Base-by-base conservation (phyloP, 1,140 invertebrate species). In the Streblospio benedicti region DNA sequence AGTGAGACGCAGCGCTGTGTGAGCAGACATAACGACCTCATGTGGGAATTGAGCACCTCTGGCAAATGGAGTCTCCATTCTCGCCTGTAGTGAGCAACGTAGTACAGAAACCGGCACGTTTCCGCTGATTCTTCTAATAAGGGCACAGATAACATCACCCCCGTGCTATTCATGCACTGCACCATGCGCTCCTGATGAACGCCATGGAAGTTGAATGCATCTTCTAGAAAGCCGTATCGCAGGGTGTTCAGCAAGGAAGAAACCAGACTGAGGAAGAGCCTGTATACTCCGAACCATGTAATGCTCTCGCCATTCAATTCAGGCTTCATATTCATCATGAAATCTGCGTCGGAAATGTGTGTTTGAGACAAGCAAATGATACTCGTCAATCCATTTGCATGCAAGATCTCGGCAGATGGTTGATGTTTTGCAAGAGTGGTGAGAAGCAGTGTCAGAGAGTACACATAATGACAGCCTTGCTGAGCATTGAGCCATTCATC, bases 171-270 rank as follows among this genome's bases (percentile, higher is more conserved):
- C 41, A 45, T 43, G 41, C 69, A 68, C 70, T 70, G 67, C 47
- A 71, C 66, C 54, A 76, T 59, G 31, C 72, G 62, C 30, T 77
- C 76, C 57, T 76, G 71, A 53, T 77, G 74, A 50, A 71, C 70
- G 4, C 75, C 76, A 16, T 74, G 64, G 60, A 78, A 74, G 62
- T 74, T 72, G 41, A 77, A 67, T 41, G 72, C 70, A 61, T 77
- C 74, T 57, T 76, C 70, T n/a, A 78, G 65, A 62, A 78, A 78
- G n/a, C 68, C 71, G 64, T 71, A 72, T 20, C 67, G 65, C 4
- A 76, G 61, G 3, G 68, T 68, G 1, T 60, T 47, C 41, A 78
- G 65, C 60, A 76, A 57, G 12, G 63, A 61, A 2, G 73, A 60
- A 35, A 74, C 69, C 20, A 78, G 65, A 16, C 71, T 68, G 25